These are phyloP conservation scores for Rhagonycha lutea DNA, from an alignment of 2,888 invertebrate genomes.

Conservation along the genomic window DNA sequence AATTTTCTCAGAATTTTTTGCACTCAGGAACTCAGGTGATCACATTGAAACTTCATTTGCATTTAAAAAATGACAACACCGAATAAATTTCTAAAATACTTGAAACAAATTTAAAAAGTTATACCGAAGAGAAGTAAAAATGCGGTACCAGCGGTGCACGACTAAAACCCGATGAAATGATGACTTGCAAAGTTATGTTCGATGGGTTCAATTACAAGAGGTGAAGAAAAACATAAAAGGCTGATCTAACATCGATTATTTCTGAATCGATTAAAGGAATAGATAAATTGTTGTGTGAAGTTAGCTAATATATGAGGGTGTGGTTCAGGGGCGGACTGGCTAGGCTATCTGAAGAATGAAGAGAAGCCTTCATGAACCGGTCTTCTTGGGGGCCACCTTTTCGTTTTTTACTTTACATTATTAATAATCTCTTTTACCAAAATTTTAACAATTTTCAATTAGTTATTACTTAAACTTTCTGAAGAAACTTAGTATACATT, in stretches of 20 bases:
- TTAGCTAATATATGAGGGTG: background rate
- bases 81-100: background rate
- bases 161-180: background rate
- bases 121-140: background rate
- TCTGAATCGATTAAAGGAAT: background rate
- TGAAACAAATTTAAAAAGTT: background rate
- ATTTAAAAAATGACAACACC: background rate
- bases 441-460: too few relatives aligned
- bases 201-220: background rate
- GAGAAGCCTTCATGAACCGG: background rate
- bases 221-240: background rate
- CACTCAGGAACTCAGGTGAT: background rate
- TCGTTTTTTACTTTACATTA: background rate
- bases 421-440: too few relatives aligned
- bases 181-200: background rate
- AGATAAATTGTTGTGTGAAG: background rate
- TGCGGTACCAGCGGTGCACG: background rate
- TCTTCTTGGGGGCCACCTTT: background rate
- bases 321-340: background rate
- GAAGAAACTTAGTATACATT: too few relatives aligned
- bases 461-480: too few relatives aligned
- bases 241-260: background rate
- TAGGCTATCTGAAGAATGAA: background rate
- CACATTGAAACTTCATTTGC: background rate
- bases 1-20: background rate